Percentiles rank a stretch among this genome's conserved stretches.
Evolutionary conservation across 1,140 invertebrate genomes (phyloP).

Genomic region (Trichoplusia ni): DNA sequence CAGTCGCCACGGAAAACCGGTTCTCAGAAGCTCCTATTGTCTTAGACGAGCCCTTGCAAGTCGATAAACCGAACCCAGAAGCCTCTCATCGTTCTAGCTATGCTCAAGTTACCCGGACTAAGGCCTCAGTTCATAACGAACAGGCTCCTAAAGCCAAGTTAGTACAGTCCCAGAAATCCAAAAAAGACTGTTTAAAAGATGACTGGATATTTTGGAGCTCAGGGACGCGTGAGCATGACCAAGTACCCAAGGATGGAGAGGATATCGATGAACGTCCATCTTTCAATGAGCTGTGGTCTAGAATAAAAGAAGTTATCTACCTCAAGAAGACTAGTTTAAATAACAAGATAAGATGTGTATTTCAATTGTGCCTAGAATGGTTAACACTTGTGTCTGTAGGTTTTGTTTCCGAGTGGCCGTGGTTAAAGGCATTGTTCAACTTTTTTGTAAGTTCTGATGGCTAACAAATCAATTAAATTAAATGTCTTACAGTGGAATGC

Average conservation of each 20-base stretch:
- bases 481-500: constrained; percentile 38
- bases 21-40: too few relatives aligned
- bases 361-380: not conserved
- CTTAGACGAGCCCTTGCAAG: too few relatives aligned
- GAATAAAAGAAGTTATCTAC: not conserved
- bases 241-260: not conserved
- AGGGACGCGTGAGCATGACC: not conserved
- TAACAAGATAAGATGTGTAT: not conserved
- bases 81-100: not conserved
- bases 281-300: not conserved
- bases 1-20: too few relatives aligned
- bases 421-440: not conserved
- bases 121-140: not conserved
- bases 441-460: not conserved
- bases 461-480: constrained; percentile 4
- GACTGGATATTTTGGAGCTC: not conserved
- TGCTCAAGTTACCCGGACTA: not conserved
- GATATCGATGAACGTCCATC: not conserved
- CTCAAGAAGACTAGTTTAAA: not conserved
- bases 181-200: not conserved
- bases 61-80: too few relatives aligned
- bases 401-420: not conserved
- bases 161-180: not conserved
- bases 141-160: not conserved
- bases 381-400: not conserved